Conservation (phyloP, 1,140 invertebrate species). For the Drosophila erecta region DNA sequence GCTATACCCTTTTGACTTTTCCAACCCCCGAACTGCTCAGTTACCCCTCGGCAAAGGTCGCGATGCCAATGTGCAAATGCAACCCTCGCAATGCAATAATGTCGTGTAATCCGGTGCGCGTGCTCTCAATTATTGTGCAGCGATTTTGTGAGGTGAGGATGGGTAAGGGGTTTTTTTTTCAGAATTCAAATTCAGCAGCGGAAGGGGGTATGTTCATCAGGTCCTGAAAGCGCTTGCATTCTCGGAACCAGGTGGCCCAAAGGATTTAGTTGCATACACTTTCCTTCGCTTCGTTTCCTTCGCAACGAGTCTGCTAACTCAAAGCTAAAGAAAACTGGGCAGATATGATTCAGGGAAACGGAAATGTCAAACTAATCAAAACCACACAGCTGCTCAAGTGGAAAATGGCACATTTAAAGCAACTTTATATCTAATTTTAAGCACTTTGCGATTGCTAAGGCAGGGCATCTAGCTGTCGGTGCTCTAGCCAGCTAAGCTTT, state of each 20-base stretch:
- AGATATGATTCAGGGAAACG: no score
- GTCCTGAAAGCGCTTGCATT: slow-evolving; percentile 3
- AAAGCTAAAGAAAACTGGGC: no score
- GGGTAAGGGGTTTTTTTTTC: background rate
- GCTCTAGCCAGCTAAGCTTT: background rate
- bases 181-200: background rate
- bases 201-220: background rate
- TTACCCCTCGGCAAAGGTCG: background rate
- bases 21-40: slow-evolving; percentile 17
- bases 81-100: slow-evolving; percentile 60
- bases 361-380: no score
- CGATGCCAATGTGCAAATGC: slow-evolving; percentile 15
- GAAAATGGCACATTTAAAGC: no score
- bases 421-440: no score
- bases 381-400: no score
- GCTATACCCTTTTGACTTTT: slow-evolving; percentile 56
- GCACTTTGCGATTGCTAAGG: background rate
- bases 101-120: slow-evolving; percentile 72
- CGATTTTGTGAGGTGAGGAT: slow-evolving; percentile 43
- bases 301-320: no score
- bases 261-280: background rate
- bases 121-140: slow-evolving; percentile 73
- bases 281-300: background rate
- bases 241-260: background rate
- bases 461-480: background rate